Base-by-base conservation (phyloP, 2,888 invertebrate species). In the Calameuta filiformis region DNA sequence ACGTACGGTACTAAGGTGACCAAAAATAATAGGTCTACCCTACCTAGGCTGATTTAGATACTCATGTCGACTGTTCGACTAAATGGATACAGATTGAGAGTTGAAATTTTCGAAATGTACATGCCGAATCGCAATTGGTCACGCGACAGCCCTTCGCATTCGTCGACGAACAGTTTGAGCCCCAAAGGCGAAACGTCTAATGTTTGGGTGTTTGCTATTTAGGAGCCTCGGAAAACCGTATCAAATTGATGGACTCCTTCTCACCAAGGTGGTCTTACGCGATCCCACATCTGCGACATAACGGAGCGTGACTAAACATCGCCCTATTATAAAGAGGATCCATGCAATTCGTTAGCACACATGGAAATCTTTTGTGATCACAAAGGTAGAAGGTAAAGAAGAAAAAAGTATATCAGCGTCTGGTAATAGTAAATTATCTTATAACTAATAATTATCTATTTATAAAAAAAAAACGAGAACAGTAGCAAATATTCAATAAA, bases 231-330 rank as follows among this genome's bases (percentile, higher is more conserved):
- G 82, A 87, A 83, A 85, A 84, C 86, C 88, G 84, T 86, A 76
- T 77, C 89, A 84, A 90, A 90, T 89, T 89, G 83, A 87, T 88
- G 81, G 83, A 86, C 77, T 75, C n/a, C 75, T 77, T 77, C 30
- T 69, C 81, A 73, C 77, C 77, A 79, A 80, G 87, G 86, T 86
- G 87, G 86, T 87, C 86, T 78, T 77, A 68, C 35, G 77, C 78
- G 69, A 76, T 82, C 79, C 74, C 81, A 74, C 80, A 85, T 85
- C 86, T 85, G 84, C 73, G 75, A 77, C 74, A 77, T 86, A 85
- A 87, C 83, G 76, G 73, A 85, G 83, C 84, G 84, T 87, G 81
- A 80, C 87, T 86, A 86, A 87, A 86, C 81, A 81, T 73, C 40
- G 40, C 1, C 23, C 40, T 56, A 9, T 23, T 15, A 15, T 23